Base-by-base conservation (phyloP, 1,140 invertebrate genomes). In the Augochlora pura region DNA sequence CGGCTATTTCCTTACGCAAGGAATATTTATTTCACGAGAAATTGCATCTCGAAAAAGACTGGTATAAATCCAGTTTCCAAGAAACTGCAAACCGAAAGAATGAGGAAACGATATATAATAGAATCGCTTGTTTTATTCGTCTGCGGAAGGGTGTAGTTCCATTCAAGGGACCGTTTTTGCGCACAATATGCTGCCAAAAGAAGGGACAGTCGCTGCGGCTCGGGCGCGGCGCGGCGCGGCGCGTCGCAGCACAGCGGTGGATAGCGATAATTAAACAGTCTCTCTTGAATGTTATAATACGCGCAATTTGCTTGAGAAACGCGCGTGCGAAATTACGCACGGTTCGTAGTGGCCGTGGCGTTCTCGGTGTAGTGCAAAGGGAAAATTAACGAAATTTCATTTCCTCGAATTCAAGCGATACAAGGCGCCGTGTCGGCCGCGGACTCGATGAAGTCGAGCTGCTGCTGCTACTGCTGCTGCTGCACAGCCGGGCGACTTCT, bases 361-460 rank as follows among this genome's bases (percentile, higher is more conserved):
- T 38, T 32, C 23, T n/a, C 46, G 54, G 25, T n/a, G 10, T 1
- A 21, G 10, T 46, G 38, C 32, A 38, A 67, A 57, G 70, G 66
- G 46, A 71, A 80, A 85, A 85, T 86, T 85, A 86, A 86, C 83
- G 80, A 86, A 85, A 86, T 86, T 86, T 79, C 83, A 81, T 86
- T 86, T 79, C 32, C 70, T 64, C 73, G 74, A 82, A 76, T 68
- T 73, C 54, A 32, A 39, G 60, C 83, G 83, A 81, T 75, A 77
- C 77, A 73, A 73, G 57, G 60, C 54, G 32, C 9, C 23, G 49
- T 12, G 42, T 12, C 25, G 21, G 4, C n/a, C 59, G 57, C 39
- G 62, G 68, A 65, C 62, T 73, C 77, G 83, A 85, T 84, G 74
- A 57, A 76, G 32, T 72, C 59, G 21, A 57, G 32, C 18, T 57